phyloP scores from a whole-genome alignment of 2,888 invertebrate species.

The Eupithecia subfuscata region DNA sequence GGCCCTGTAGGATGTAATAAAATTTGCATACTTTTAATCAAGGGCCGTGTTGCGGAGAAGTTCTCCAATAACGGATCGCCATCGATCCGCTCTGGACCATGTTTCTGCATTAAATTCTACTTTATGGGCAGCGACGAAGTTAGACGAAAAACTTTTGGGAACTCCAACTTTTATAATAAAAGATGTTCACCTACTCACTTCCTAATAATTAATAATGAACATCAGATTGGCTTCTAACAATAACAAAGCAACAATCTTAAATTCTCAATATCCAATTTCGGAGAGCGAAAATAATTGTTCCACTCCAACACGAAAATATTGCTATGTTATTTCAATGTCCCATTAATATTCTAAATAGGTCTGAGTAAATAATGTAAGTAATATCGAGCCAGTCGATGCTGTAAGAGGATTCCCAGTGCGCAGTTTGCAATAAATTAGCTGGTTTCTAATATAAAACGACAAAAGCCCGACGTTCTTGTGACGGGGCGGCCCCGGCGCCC shows the following conservation, averaged over 20 bases:
- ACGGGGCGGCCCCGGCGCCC: conserved; percentile 57
- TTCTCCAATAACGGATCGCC: conserved; percentile 83
- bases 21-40: conserved; percentile 86
- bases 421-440: conserved; percentile 83
- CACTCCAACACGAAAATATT: conserved; percentile 17
- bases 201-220: not conserved
- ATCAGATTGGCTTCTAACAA: not conserved
- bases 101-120: conserved; percentile 68
- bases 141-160: conserved; percentile 6
- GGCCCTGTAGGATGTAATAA: conserved; percentile 80
- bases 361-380: conserved; percentile 55
- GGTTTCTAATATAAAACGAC: conserved; percentile 83
- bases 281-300: not conserved
- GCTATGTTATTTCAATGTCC: conserved; percentile 27
- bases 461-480: conserved; percentile 74
- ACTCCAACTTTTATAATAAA: conserved; percentile 2
- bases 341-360: conserved; percentile 41
- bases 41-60: conserved; percentile 84
- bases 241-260: not conserved
- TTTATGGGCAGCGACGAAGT: conserved; percentile 28
- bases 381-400: conserved; percentile 57
- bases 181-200: not conserved
- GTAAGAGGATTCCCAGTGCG: conserved; percentile 72
- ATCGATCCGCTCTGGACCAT: conserved; percentile 75
- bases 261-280: not conserved